A percentile compares a stretch with the other conserved stretches of the same genome.
phyloP scores from a whole-genome alignment of 92 coral and sea anemone species.

The Palythoa caribaeorum region DNA sequence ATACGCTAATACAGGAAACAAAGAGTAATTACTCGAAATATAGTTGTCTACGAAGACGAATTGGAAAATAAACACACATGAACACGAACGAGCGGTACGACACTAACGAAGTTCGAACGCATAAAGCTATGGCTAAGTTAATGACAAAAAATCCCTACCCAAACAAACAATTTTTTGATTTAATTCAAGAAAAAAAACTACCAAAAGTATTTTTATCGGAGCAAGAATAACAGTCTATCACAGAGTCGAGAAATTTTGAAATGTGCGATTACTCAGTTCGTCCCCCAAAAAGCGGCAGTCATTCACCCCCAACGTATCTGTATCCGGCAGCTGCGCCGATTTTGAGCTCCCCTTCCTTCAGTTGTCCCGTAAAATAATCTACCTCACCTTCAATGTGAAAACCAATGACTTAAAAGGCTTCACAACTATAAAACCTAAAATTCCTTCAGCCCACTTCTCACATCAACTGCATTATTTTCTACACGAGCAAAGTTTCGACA shows the following conservation, averaged over 20 bases:
- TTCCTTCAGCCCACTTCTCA: neutral
- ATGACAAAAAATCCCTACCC: neutral
- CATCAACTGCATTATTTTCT: neutral
- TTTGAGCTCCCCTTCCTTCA: slow-evolving; percentile 2
- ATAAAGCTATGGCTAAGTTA: neutral
- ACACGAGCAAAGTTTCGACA: slow-evolving; percentile 19
- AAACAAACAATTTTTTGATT: neutral
- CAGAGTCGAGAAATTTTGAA: neutral
- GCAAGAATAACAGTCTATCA: neutral
- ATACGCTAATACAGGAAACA: neutral
- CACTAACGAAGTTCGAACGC: slow-evolving; percentile 9
- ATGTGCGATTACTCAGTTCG: slow-evolving; percentile 25
- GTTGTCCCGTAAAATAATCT: slow-evolving; percentile 31
- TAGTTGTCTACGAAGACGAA: slow-evolving; percentile 17
- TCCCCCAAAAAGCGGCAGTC: slow-evolving; percentile 16
- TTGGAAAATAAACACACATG: slow-evolving; percentile 24
- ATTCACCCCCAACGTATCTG: slow-evolving; percentile 33
- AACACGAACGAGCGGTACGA: neutral
- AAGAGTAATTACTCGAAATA: neutral
- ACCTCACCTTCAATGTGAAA: slow-evolving; percentile 38
- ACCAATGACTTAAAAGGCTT: neutral
- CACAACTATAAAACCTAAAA: neutral
- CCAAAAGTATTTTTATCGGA: neutral
- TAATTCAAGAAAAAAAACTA: neutral
- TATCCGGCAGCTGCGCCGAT: slow-evolving; percentile 35